Evolutionary conservation across 1,140 invertebrate species (phyloP), one percentile per base, ranked within the genome.

Genomic region (Temnothorax nylanderi): DNA sequence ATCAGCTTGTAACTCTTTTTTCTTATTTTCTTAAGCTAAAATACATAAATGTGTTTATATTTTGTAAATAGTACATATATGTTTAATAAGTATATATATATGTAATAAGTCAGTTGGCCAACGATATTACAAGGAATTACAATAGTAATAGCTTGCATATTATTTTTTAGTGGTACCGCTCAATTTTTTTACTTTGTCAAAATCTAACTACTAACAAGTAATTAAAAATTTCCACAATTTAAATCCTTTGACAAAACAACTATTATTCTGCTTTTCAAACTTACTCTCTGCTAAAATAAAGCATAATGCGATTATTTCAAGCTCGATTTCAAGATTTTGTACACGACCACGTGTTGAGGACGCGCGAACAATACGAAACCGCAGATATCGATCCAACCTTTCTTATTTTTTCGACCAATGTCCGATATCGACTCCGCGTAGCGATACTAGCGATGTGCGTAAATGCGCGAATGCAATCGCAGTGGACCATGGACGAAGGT

Each of bases 391-490:
- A 41, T 32, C 18, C 6, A 7, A 72, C 11, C 21, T 81, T 67
- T 41, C 54, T 34, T 74, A 71, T 64, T 64, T 58, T 88, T 85
- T 44, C 32, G 13, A 41, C 26, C 47, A 37, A 56, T 71, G 13
- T 49, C 26, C 47, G 47, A 56, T 71, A 86, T 75, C 54, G 69
- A 54, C 1, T 41, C n/a, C 5, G 26, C 37, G 82, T 47, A 60
- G 69, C 60, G 49, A 72, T 44, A 21, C 58, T 47, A 60, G 69
- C 60, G 49, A 72, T 44, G 47, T 80, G 64, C 65, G 77, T 44
- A 58, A 89, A 89, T n/a, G 62, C 32, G 60, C 47, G 44, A 44
- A 21, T 62, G 54, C 67, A 75, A 81, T 80, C 41, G 87, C 41
- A 51, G 77, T 58, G 37, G n/a, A 26, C 64, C 54, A 65, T 89